phyloP scores from a whole-genome alignment of 2,797 vertebrate genomes.

The Cuculus canorus region DNA sequence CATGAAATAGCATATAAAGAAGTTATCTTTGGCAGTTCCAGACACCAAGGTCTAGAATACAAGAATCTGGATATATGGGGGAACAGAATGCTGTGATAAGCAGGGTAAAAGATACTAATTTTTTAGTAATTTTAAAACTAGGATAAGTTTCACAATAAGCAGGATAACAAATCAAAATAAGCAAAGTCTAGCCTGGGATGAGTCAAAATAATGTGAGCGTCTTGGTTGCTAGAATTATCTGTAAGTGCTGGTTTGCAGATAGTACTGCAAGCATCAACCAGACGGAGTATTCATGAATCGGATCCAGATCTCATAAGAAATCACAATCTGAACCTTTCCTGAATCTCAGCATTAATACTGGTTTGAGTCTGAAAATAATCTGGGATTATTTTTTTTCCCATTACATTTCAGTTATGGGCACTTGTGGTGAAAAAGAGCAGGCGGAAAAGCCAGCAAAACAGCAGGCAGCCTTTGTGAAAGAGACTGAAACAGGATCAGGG shows the following conservation, averaged over 20 bases:
- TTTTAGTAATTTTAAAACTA: not conserved
- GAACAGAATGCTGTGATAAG: not conserved
- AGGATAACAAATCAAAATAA: not conserved
- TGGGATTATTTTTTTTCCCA: not conserved
- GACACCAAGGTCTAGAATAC: not conserved
- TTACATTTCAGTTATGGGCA: not conserved
- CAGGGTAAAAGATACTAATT: not conserved
- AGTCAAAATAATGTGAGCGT: not conserved
- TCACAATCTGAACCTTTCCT: not conserved
- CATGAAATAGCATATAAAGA: not conserved
- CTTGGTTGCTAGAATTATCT: not conserved
- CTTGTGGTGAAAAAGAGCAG: not conserved
- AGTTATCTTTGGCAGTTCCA: not conserved
- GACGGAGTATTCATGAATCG: not conserved
- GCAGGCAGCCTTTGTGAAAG: conserved; percentile 34
- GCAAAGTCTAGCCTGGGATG: not conserved
- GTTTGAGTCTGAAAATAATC: not conserved
- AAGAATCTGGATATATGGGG: not conserved
- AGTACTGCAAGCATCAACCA: not conserved
- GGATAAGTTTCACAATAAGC: not conserved
- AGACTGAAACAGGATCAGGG: conserved; percentile 31
- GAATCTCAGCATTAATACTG: not conserved
- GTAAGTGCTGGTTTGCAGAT: not conserved
- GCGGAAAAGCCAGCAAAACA: conserved; percentile 29
- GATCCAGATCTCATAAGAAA: not conserved